phyloP scores from a whole-genome alignment of 2,797 vertebrate genomes.

The Neoniphon sammara region DNA sequence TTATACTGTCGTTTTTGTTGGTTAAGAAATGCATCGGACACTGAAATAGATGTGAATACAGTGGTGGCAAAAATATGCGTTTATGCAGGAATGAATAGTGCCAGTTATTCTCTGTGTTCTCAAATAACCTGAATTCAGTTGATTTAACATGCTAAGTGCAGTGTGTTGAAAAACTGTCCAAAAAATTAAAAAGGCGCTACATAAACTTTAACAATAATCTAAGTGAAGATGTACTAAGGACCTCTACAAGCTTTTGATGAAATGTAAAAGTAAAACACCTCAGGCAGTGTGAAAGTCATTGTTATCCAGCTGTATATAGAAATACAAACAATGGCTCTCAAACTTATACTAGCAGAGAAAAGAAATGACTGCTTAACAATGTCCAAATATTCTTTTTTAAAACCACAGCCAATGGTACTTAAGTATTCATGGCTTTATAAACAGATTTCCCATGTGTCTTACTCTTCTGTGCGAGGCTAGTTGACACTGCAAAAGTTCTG shows the following conservation, averaged over 20 bases:
- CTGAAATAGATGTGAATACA: not conserved
- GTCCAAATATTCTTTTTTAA: not conserved
- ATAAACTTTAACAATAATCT: no score
- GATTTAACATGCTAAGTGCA: no score
- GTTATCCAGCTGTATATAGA: conserved; percentile 9
- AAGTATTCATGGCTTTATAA: conserved; percentile 8
- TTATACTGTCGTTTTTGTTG: not conserved
- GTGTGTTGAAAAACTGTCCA: no score
- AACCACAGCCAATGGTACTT: conserved; percentile 5
- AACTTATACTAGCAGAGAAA: conserved; percentile 27
- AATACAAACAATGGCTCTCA: conserved; percentile 25
- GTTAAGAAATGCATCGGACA: not conserved
- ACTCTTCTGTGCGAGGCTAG: conserved; percentile 19
- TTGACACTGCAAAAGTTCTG: conserved; percentile 22
- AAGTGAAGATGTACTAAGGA: no score
- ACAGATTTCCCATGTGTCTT: not conserved
- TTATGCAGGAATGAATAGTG: not conserved
- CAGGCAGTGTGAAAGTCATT: conserved; percentile 5
- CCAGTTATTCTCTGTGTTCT: not conserved
- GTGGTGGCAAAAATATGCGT: not conserved
- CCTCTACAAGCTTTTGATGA: not conserved
- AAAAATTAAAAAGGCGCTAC: no score
- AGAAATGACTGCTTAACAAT: not conserved
- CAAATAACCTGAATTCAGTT: no score
- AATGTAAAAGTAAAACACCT: conserved; percentile 2